Base-by-base conservation (phyloP, 1,140 invertebrate species). In the Drosophila arizonae region DNA sequence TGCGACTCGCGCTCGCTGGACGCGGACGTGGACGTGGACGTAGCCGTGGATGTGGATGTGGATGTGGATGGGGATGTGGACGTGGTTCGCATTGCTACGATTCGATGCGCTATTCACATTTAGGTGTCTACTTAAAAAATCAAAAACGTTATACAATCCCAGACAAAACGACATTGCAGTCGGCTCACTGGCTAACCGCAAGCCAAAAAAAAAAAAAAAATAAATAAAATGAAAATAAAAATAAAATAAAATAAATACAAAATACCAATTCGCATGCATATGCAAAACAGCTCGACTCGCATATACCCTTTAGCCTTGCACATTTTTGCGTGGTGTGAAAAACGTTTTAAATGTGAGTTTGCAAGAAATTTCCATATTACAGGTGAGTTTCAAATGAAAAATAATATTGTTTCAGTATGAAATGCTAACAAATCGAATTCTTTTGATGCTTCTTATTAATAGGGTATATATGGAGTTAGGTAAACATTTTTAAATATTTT, bases 81-180 rank as follows among this genome's bases (percentile, higher is more conserved):
- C 72, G 71, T 73, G 64, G 72, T 48, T 74, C 58, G 72, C 72
- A 74, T 74, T 77, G 72, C 81, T 87, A 82, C 79, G 84, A 87
- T 87, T 87, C 84, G 82, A 67, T 88, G 84, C 84, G 82, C 82
- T 87, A 88, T 88, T 87, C 82, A 88, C 82, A 88, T 88, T 86
- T 87, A 88, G 84, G 82, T 87, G 82, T 87, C 82, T 88, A 87
- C 82, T 87, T 87, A 87, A 88, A 76, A 86, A 87, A 88, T 77
- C 84, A 76, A 82, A 87, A 87, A 87, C 76, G 84, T 87, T 86
- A 87, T 87, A 87, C 82, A 87, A 86, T 80, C 72, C 62, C 43
- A 74, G 51, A 67, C 58, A 69, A 73, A 74, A 74, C 67, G 72
- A 70, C 67, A 70, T 74, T 74, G 72, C 72, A 74, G 58, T 36